phyloP scores from a whole-genome alignment of 2,888 invertebrate species.

The Nymphalis polychloros region DNA sequence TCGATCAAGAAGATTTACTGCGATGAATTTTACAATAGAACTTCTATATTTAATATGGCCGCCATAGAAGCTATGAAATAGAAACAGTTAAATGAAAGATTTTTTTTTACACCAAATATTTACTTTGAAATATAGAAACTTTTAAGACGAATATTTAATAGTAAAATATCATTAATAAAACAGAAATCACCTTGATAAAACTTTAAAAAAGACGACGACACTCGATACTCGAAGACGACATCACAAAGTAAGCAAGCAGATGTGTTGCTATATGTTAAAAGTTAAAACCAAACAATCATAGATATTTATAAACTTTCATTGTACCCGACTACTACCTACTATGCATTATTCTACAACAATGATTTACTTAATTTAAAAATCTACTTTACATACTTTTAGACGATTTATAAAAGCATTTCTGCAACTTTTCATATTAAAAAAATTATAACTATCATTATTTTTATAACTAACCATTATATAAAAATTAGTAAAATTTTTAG shows the following conservation, averaged over 20 bases:
- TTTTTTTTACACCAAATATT: not conserved
- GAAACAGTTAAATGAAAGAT: not conserved
- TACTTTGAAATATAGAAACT: not conserved
- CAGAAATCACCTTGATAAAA: slow-evolving; percentile 73
- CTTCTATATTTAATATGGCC: slow-evolving; percentile 73
- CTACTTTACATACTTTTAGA: no score
- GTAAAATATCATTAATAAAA: slow-evolving; percentile 38
- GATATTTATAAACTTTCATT: not conserved
- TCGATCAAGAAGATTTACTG: slow-evolving; percentile 58
- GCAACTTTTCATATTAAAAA: no score
- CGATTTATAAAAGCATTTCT: no score
- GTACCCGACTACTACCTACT: no score
- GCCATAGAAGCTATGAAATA: slow-evolving; percentile 48
- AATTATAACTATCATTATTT: no score
- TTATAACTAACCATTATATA: no score
- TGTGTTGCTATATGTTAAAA: slow-evolving; percentile 31
- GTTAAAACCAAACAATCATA: slow-evolving; percentile 1
- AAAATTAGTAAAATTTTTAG: no score
- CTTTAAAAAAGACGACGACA: slow-evolving; percentile 79
- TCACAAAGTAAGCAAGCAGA: slow-evolving; percentile 57
- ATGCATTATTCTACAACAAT: no score
- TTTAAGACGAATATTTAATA: slow-evolving; percentile 4
- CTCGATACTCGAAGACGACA: slow-evolving; percentile 79
- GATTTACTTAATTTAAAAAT: no score
- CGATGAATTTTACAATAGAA: slow-evolving; percentile 61